Evolutionary conservation across 2,888 invertebrate species (phyloP).

Genomic region (Machimus atricapillus): DNA sequence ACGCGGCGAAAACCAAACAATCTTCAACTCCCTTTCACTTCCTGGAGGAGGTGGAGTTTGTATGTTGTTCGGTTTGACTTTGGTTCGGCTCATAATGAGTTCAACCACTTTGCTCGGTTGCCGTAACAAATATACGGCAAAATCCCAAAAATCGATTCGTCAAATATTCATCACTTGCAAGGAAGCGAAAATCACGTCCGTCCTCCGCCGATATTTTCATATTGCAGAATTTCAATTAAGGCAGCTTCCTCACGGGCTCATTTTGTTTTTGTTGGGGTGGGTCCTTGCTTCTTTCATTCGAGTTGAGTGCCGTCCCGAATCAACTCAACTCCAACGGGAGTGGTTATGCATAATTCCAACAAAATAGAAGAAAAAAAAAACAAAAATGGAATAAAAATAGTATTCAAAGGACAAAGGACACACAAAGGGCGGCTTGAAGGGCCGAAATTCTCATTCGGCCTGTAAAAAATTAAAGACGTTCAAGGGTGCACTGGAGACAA

Average conservation of each 20-base stretch:
- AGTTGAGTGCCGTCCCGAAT: background rate
- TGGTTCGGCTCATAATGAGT: background rate
- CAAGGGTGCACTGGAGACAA: conserved; percentile 28
- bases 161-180: conserved; percentile 7
- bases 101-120: background rate
- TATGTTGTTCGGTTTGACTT: background rate
- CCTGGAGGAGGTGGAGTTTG: background rate
- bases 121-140: background rate
- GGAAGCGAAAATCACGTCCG: background rate
- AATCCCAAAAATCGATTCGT: conserved; percentile 14
- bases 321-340: background rate
- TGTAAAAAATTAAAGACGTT: conserved; percentile 17
- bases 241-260: background rate
- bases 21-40: background rate
- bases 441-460: background rate
- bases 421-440: background rate
- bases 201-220: background rate
- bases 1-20: background rate
- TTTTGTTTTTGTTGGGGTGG: background rate
- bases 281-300: background rate
- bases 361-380: background rate
- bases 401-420: background rate
- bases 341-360: conserved; percentile 12
- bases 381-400: background rate
- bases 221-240: conserved; percentile 26